These are phyloP conservation scores for Euura saliciscinereae DNA, from an alignment of 1,140 invertebrate genomes.

Conservation along the genomic window DNA sequence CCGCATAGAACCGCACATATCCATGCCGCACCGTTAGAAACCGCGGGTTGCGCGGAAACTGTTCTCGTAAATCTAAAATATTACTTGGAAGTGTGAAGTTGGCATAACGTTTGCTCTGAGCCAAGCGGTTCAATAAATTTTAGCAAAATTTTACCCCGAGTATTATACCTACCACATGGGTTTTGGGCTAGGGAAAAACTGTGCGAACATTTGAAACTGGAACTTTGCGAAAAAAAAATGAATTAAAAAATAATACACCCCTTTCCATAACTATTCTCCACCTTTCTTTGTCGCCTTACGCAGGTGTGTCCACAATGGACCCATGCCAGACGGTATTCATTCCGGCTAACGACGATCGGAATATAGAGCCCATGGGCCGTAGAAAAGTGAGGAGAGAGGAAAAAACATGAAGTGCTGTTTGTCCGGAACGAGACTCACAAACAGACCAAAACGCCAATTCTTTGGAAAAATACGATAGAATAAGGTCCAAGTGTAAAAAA, in stretches of 20 bases:
- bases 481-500: no score
- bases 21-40: no score
- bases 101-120: neutral
- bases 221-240: neutral
- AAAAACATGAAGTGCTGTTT: no score
- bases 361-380: neutral
- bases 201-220: neutral
- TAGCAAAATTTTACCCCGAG: neutral
- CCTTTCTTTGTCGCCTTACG: slow-evolving; percentile 30
- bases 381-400: no score
- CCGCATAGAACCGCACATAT: neutral
- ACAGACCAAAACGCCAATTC: no score
- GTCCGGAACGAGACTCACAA: no score
- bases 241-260: neutral
- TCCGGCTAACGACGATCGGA: slow-evolving; percentile 11
- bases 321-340: slow-evolving; percentile 38
- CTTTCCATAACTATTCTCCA: slow-evolving; percentile 4
- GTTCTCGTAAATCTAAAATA: neutral
- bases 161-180: no score
- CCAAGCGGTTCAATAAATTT: neutral
- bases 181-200: no score
- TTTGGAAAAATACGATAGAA: no score
- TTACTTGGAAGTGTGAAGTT: neutral
- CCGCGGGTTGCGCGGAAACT: neutral
- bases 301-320: slow-evolving; percentile 45